Conservation (phyloP, 2,888 invertebrate species). For the Drosophila fungiperda region DNA sequence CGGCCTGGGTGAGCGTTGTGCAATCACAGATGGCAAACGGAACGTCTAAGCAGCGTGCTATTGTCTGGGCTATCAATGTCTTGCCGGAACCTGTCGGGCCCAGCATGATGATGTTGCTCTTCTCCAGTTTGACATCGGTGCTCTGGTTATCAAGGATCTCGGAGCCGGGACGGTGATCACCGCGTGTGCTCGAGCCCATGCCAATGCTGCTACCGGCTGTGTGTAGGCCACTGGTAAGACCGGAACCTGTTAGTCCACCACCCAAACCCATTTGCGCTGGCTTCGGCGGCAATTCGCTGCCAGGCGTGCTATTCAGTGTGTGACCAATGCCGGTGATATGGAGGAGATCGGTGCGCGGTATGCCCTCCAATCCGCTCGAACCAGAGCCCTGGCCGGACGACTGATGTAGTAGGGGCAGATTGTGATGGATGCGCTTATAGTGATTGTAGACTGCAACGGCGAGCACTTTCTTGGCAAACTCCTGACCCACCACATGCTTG, state of each 20-base stretch:
- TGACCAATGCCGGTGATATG: conserved; percentile 93
- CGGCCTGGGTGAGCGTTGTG: conserved; percentile 97
- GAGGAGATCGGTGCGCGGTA: conserved; percentile 89
- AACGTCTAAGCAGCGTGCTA: conserved; percentile 98
- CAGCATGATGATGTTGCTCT: conserved; percentile 97
- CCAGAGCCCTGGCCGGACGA: conserved; percentile 44
- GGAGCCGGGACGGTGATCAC: conserved; percentile 87
- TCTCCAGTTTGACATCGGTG: conserved; percentile 95
- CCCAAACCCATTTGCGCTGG: conserved; percentile 66
- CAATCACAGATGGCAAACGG: conserved; percentile 99
- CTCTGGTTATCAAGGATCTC: conserved; percentile 93
- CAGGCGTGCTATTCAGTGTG: conserved; percentile 86
- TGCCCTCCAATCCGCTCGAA: conserved; percentile 73
- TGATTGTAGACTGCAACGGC: conserved; percentile 99
- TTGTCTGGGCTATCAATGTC: conserved; percentile 98
- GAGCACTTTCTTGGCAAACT: conserved; percentile 98
- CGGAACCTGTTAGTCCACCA: conserved; percentile 53
- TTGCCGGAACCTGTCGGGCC: conserved; percentile 99
- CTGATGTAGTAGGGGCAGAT: conserved; percentile 87
- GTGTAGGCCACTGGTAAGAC: conserved; percentile 51
- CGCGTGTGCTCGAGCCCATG: conserved; percentile 35
- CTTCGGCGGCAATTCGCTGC: conserved; percentile 82
- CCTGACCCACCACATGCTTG: conserved; percentile 98
- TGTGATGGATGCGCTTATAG: conserved; percentile 98
- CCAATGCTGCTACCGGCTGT: conserved; percentile 11